Percentiles rank a stretch among this genome's conserved stretches.
Conservation (phyloP, 2,888 invertebrate species). For the Chrysina gloriosa region DNA sequence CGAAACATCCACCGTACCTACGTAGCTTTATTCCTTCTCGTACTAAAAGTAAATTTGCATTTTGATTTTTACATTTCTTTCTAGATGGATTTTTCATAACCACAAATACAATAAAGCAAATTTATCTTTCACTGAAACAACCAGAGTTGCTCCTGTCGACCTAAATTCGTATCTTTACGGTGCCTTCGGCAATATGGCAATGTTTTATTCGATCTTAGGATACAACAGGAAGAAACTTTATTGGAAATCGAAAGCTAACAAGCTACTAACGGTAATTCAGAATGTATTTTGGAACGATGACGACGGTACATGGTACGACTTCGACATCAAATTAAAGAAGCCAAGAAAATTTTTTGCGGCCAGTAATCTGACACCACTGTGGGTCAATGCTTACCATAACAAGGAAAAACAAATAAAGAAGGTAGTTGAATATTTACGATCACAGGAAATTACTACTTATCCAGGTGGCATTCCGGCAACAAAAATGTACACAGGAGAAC, state of each 20-base stretch:
- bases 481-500: conserved; percentile 73
- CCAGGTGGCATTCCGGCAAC: conserved; percentile 78
- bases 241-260: conserved; percentile 68
- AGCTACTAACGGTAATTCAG: conserved; percentile 73
- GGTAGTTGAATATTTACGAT: conserved; percentile 69
- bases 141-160: conserved; percentile 82
- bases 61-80: neutral
- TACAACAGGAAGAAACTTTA: conserved; percentile 65
- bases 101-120: conserved; percentile 69
- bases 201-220: conserved; percentile 69
- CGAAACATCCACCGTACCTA: no score
- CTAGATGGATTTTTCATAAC: conserved; percentile 76
- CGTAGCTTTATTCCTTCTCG: no score
- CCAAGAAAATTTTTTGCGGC: conserved; percentile 66
- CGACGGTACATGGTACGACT: conserved; percentile 85
- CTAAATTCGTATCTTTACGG: conserved; percentile 82
- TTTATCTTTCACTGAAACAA: conserved; percentile 74
- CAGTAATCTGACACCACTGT: conserved; percentile 77
- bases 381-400: conserved; percentile 66
- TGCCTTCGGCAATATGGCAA: conserved; percentile 73
- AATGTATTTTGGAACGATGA: conserved; percentile 80
- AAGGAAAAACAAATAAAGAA: conserved; percentile 53
- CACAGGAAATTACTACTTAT: conserved; percentile 61
- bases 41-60: no score
- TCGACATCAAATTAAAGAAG: conserved; percentile 69